A percentile compares a stretch with the other conserved stretches of the same genome.
Evolutionary conservation across 2,797 vertebrate genomes (phyloP).

Genomic region (Enteromius fasciolatus): DNA sequence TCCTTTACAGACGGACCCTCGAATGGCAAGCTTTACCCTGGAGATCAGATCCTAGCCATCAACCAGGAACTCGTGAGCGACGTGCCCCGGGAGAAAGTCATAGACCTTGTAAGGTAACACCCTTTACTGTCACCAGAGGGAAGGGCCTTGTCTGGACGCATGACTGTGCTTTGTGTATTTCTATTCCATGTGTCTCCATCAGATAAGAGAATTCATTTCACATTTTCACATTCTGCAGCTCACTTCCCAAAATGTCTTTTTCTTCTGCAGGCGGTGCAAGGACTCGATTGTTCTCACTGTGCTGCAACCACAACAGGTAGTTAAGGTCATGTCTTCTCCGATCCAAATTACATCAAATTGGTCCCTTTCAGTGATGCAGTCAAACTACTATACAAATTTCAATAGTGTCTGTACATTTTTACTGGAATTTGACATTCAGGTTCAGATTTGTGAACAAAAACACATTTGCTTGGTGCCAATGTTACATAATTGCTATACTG

Average conservation of each 20-base stretch:
- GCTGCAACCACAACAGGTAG: conserved; percentile 94
- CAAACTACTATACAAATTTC: conserved; percentile 5
- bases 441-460: conserved; percentile 35
- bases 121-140: conserved; percentile 83
- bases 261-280: conserved; percentile 86
- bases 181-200: conserved; percentile 37
- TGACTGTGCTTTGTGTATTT: conserved; percentile 51
- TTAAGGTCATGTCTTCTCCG: conserved; percentile 67
- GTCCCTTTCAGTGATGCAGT: neutral
- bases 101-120: conserved; percentile 98
- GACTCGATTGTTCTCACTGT: conserved; percentile 93
- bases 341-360: conserved; percentile 9
- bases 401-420: conserved; percentile 6
- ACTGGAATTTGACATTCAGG: conserved; percentile 42
- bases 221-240: conserved; percentile 71
- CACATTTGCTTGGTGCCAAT: conserved; percentile 48
- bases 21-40: conserved; percentile 93
- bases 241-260: conserved; percentile 62
- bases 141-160: conserved; percentile 55
- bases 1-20: conserved; percentile 88
- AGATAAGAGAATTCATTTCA: conserved; percentile 51
- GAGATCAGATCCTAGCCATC: conserved; percentile 97
- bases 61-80: conserved; percentile 95
- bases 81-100: conserved; percentile 94
- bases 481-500: conserved; percentile 56